These are phyloP conservation scores for Elephas maximus DNA, from an alignment of 2,113 vertebrate species.

Conservation along the genomic window DNA sequence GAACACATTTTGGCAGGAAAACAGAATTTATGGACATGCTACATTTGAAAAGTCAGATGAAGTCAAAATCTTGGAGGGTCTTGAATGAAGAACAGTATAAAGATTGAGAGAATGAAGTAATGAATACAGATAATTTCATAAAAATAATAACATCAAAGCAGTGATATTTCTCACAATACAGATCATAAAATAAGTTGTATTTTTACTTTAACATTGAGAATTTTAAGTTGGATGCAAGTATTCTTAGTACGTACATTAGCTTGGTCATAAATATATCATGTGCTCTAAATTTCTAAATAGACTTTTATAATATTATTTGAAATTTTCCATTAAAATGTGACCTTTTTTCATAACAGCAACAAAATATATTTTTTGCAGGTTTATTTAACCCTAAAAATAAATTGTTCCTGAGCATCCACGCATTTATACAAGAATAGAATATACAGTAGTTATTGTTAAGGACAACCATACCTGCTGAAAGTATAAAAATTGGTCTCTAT, in stretches of 20 bases:
- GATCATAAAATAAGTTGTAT: background rate
- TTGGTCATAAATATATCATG: constrained; percentile 14
- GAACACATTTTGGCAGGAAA: background rate
- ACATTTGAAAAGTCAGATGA: constrained; percentile 39
- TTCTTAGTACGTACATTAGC: background rate
- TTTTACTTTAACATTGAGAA: constrained; percentile 6
- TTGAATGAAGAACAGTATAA: background rate
- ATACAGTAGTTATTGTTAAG: background rate
- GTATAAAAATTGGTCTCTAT: constrained; percentile 37
- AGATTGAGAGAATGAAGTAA: background rate
- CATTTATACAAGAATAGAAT: constrained; percentile 1
- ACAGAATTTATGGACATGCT: background rate
- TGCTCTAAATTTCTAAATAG: constrained; percentile 43
- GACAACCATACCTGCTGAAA: background rate
- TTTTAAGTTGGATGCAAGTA: background rate
- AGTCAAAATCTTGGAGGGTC: background rate
- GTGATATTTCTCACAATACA: background rate
- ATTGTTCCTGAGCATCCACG: background rate
- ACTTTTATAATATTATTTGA: constrained; percentile 41
- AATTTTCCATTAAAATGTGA: constrained; percentile 63
- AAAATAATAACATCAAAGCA: background rate
- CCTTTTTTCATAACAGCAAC: constrained; percentile 22
- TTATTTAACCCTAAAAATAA: constrained; percentile 65
- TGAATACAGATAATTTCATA: background rate
- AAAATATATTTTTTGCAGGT: constrained; percentile 10